Percentiles rank a stretch among this genome's conserved stretches.
Evolutionary conservation across 2,113 vertebrate genomes (phyloP).

Genomic region (Sapajus apella): DNA sequence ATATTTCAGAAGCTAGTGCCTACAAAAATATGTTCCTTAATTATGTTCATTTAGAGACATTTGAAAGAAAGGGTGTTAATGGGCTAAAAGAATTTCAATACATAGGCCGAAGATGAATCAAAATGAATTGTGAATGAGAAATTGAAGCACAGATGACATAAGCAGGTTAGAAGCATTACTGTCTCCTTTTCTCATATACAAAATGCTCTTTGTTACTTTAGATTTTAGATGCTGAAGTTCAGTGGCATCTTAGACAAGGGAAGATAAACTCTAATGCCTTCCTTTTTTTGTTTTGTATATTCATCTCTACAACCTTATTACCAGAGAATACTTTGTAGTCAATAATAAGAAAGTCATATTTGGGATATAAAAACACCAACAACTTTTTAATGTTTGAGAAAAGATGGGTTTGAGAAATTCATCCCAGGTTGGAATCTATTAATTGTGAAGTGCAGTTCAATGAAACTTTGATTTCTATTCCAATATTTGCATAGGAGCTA

Average conservation of each 20-base stretch:
- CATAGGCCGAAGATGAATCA: slow-evolving; percentile 59
- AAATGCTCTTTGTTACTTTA: slow-evolving; percentile 25
- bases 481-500: not conserved
- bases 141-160: slow-evolving; percentile 15
- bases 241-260: not conserved
- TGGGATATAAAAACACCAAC: not conserved
- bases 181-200: not conserved
- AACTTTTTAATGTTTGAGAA: not conserved
- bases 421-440: not conserved
- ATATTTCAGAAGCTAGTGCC: slow-evolving; percentile 80
- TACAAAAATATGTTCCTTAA: slow-evolving; percentile 74
- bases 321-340: not conserved
- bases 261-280: not conserved
- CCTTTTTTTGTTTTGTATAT: not conserved
- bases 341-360: not conserved
- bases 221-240: not conserved
- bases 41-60: slow-evolving; percentile 72
- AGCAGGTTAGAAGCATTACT: not conserved
- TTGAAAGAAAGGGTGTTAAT: slow-evolving; percentile 68
- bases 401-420: not conserved
- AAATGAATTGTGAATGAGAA: slow-evolving; percentile 59
- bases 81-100: slow-evolving; percentile 60
- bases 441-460: not conserved
- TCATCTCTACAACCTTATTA: slow-evolving; percentile 34
- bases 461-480: not conserved